Conservation (phyloP, 2,888 invertebrate species). For the Tethea ocularis region DNA sequence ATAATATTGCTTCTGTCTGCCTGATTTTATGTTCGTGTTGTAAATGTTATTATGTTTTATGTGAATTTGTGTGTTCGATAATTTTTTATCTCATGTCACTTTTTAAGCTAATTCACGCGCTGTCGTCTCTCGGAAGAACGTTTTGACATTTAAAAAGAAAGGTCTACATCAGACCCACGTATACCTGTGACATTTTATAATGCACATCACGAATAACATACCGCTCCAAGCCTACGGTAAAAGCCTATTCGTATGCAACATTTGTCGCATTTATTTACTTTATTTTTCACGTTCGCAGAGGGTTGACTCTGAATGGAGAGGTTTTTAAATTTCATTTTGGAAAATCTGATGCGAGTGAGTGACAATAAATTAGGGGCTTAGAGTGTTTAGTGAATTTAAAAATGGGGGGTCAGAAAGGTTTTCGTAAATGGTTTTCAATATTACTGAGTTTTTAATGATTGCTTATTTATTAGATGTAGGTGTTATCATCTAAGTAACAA, state of each 20-base stretch:
- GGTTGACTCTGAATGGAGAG: background rate
- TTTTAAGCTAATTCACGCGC: too few species aligned
- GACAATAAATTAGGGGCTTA: background rate
- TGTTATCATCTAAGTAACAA: too few species aligned
- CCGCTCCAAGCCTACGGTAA: background rate
- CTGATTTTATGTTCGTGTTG: too few species aligned
- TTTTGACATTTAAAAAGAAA: background rate
- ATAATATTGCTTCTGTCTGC: too few species aligned
- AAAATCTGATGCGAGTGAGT: background rate
- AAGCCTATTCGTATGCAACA: conserved; percentile 50
- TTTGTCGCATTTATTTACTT: conserved; percentile 46
- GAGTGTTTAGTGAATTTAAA: background rate
- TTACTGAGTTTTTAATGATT: background rate
- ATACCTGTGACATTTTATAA: background rate
- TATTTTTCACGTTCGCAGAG: conserved; percentile 26
- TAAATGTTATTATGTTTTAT: too few species aligned
- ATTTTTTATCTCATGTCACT: too few species aligned
- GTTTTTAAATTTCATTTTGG: background rate
- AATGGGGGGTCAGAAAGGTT: background rate
- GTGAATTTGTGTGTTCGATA: too few species aligned
- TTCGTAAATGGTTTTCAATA: background rate
- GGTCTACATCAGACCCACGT: background rate
- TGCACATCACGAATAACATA: background rate
- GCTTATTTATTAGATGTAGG: background rate
- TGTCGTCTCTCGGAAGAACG: too few species aligned